Percentiles rank a stretch among this genome's conserved stretches.
Evolutionary conservation across 2,113 vertebrate species (phyloP).

Genomic region (Nyctereutes procyonoides): DNA sequence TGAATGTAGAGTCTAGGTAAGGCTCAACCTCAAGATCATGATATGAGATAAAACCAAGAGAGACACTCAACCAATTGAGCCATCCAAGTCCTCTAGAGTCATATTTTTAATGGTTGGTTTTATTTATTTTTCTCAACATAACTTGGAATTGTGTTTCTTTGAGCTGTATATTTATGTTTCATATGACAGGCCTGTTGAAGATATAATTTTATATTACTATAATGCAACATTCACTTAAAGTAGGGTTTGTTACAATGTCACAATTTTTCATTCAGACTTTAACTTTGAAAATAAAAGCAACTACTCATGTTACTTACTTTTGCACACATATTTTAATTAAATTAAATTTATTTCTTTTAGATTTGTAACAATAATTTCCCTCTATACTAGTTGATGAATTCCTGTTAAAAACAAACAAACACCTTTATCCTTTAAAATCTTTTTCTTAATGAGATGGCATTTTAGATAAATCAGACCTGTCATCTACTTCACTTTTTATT

Average conservation of each 20-base stretch:
- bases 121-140: background rate
- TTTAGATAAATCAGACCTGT: background rate
- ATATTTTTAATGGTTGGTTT: background rate
- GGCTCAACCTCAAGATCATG: background rate
- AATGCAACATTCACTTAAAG: background rate
- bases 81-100: background rate
- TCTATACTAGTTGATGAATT: background rate
- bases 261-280: background rate
- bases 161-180: background rate
- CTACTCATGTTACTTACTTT: background rate
- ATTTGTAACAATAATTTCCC: background rate
- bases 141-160: background rate
- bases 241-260: background rate
- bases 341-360: background rate
- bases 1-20: background rate
- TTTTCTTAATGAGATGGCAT: background rate
- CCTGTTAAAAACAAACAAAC: background rate
- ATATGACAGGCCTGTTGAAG: background rate
- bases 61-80: background rate
- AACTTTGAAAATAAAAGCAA: background rate
- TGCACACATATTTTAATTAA: background rate
- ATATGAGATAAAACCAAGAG: background rate
- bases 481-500: background rate
- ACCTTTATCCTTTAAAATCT: background rate
- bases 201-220: background rate